Conservation (phyloP, 2,888 invertebrate genomes). For the Pyrrhia umbra region DNA sequence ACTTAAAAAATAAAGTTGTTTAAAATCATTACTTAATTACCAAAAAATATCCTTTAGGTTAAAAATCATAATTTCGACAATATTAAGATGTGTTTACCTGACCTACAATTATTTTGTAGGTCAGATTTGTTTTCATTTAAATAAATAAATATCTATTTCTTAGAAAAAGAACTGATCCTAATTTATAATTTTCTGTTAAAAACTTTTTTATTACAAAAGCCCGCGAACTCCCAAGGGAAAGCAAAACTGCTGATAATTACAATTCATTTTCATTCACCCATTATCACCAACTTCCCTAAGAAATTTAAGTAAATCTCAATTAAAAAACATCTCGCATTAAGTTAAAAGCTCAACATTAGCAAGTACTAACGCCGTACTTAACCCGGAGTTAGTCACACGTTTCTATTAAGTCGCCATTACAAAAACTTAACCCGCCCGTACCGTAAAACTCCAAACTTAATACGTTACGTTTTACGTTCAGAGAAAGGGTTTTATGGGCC, state of each 20-base stretch:
- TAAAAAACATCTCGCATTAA: constrained; percentile 52
- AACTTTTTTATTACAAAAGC: neutral
- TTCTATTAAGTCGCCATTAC: constrained; percentile 70
- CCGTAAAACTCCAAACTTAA: constrained; percentile 65
- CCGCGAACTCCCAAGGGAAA: constrained; percentile 8
- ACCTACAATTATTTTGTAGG: neutral
- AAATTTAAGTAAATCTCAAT: constrained; percentile 50
- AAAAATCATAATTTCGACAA: neutral
- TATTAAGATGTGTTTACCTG: neutral
- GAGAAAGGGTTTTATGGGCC: constrained; percentile 49
- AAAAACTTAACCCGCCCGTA: constrained; percentile 65
- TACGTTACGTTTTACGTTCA: constrained; percentile 55
- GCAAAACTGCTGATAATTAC: constrained; percentile 26
- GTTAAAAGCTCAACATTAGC: constrained; percentile 56
- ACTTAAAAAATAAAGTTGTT: no score
- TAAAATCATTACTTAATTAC: no score
- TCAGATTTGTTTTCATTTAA: no score
- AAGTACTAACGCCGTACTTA: constrained; percentile 49
- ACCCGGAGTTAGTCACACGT: constrained; percentile 61
- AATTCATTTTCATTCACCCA: constrained; percentile 32
- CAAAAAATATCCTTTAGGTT: no score
- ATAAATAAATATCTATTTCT: no score
- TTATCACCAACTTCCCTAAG: constrained; percentile 17
- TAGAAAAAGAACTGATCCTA: neutral
- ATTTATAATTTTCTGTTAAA: neutral